These are phyloP conservation scores for Tachypleus tridentatus DNA, from an alignment of 1,140 invertebrate species.

Conservation along the genomic window DNA sequence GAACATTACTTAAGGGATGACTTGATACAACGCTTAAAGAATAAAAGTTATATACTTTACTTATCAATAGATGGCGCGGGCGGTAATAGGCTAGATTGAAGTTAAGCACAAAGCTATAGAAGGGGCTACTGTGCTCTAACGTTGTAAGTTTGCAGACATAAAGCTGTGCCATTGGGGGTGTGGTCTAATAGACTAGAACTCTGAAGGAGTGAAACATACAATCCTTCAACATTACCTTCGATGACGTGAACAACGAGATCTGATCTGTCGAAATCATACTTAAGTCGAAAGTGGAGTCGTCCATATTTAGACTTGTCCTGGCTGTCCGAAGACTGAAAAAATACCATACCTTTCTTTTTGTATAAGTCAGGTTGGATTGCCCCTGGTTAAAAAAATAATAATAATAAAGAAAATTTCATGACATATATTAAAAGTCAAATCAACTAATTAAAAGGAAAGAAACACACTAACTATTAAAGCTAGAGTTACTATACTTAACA, in stretches of 20 bases:
- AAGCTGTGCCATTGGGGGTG: too few relatives aligned
- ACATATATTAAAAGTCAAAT: constrained; percentile 39
- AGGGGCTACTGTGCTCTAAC: too few relatives aligned
- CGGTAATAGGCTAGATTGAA: too few relatives aligned
- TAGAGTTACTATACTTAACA: background rate
- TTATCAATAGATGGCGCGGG: too few relatives aligned
- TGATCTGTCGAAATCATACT: constrained; percentile 77
- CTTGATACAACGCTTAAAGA: too few relatives aligned
- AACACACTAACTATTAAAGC: constrained; percentile 53
- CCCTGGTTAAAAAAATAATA: constrained; percentile 36
- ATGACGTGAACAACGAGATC: constrained; percentile 77
- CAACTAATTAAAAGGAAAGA: constrained; percentile 77
- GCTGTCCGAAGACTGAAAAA: constrained; percentile 29
- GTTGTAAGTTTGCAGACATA: too few relatives aligned
- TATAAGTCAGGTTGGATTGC: constrained; percentile 76
- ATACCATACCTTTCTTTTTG: constrained; percentile 34
- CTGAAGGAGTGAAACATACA: background rate
- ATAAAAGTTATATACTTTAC: too few relatives aligned
- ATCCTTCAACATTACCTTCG: constrained; percentile 48
- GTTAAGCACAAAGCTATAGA: too few relatives aligned
- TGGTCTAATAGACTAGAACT: too few relatives aligned
- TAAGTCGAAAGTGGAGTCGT: constrained; percentile 63
- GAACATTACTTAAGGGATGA: too few relatives aligned
- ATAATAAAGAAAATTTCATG: too few relatives aligned
- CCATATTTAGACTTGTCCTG: constrained; percentile 44